Conservation (phyloP, 2,888 invertebrate species). For the Pecten maximus region DNA sequence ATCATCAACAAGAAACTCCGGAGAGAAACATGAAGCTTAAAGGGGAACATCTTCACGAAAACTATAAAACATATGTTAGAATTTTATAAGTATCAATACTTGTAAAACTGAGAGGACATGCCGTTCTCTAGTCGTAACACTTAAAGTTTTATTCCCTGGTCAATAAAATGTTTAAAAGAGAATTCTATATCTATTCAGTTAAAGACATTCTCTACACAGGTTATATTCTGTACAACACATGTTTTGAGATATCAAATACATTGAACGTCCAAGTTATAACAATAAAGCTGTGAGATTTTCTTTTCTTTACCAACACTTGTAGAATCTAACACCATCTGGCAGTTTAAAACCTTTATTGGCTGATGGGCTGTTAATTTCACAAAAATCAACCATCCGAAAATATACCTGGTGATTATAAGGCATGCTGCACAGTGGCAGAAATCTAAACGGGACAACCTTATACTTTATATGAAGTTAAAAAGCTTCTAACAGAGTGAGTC, state of each 20-base stretch:
- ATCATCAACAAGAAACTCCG: neutral
- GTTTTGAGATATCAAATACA: neutral
- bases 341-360: neutral
- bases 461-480: no score
- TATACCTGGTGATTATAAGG: neutral
- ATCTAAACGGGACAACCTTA: no score
- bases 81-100: neutral
- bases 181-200: neutral
- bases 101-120: neutral
- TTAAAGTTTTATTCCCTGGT: neutral
- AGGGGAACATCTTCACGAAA: neutral
- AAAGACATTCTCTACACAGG: neutral
- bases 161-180: neutral
- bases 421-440: no score
- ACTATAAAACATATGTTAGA: neutral
- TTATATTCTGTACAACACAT: neutral
- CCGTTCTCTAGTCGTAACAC: neutral
- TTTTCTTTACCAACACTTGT: neutral
- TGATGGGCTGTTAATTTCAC: conserved; percentile 22
- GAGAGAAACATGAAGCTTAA: neutral
- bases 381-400: neutral
- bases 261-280: no score
- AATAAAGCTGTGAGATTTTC: neutral
- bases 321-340: neutral
- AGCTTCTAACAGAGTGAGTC: no score